Evolutionary conservation across 2,888 invertebrate species (phyloP), one percentile per base, ranked within the genome.

Genomic region (Agrenia bidenticulata): DNA sequence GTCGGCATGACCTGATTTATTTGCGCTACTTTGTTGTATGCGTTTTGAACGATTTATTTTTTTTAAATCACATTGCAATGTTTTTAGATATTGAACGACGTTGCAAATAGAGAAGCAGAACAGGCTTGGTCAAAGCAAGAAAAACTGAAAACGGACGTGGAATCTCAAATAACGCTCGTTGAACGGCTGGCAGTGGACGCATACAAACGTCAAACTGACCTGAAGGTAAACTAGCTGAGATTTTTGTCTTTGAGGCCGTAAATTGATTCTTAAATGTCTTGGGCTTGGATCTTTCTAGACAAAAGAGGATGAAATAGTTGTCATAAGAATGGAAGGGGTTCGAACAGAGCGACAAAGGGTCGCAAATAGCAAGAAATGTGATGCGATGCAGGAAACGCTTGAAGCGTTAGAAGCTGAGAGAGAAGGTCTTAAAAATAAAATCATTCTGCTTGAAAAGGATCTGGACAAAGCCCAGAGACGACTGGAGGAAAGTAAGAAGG

Each of bases 131-230:
- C 60, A 2, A 66, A 70, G 51, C 56, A 66, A 15, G 72, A 72
- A 1, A 74, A 74, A 58, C 37, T 74, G 7, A 63, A 55, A 51
- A n/a, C 27, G n/a, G 74, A 76, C 37, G 69, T 63, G 55, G 73
- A 74, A 15, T 15, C 23, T 9, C 74, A 76, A 37, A 51, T 60
- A n/a, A 58, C 63, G n/a, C 21, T 69, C 4, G 66, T 72, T 1
- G 72, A 76, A 19, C 57, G 67, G 11, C 45, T 73, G 41, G 69
- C 66, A 1, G 13, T 67, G 13, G 72, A 73, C 39, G 60, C 66
- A 0, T 67, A 62, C 49, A 63, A 66, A 15, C 55, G 66, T 39
- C 67, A 66, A 4, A 66, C 55, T 41, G 74, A 74, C 15, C 32
- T 73, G 9, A 73, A 68, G 64, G 73, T 74, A 45, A 45, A 45